A percentile compares a stretch with the other conserved stretches of the same genome.
Evolutionary conservation across 2,797 vertebrate genomes (phyloP).

Genomic region (Aldrovandia affinis): DNA sequence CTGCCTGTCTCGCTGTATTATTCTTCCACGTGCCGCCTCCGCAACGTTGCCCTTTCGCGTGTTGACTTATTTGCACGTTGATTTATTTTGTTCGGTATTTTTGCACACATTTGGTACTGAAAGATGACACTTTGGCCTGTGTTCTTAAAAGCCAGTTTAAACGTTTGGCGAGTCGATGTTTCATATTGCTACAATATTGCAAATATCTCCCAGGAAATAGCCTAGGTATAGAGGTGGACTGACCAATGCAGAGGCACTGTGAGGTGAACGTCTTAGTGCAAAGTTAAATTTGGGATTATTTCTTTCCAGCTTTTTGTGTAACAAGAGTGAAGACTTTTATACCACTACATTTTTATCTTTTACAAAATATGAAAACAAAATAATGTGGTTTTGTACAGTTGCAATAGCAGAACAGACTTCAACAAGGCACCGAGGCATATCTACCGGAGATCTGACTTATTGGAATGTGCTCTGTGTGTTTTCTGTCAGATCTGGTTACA

Average conservation of each 20-base stretch:
- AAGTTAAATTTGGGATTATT: background rate
- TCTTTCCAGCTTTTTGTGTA: background rate
- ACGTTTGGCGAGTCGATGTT: background rate
- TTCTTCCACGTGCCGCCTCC: slow-evolving; percentile 24
- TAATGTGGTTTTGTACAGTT: slow-evolving; percentile 24
- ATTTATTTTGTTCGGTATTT: background rate
- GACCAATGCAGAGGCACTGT: background rate
- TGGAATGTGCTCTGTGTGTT: slow-evolving; percentile 9
- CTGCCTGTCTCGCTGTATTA: slow-evolving; percentile 6
- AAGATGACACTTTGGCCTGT: background rate
- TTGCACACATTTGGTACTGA: background rate
- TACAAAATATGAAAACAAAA: no score
- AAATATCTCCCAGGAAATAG: background rate
- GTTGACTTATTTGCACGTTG: background rate
- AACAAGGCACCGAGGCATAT: slow-evolving; percentile 25
- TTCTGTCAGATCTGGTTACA: slow-evolving; percentile 15
- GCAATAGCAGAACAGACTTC: slow-evolving; percentile 22
- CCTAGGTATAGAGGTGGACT: background rate
- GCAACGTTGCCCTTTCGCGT: slow-evolving; percentile 16
- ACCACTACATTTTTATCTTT: background rate
- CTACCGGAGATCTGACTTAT: background rate
- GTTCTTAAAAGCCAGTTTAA: background rate
- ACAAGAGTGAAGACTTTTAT: background rate
- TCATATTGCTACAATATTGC: background rate
- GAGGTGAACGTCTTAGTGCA: background rate